Evolutionary conservation across 2,888 invertebrate genomes (phyloP), one percentile per base, ranked within the genome.

Genomic region (Maniola hyperantus): DNA sequence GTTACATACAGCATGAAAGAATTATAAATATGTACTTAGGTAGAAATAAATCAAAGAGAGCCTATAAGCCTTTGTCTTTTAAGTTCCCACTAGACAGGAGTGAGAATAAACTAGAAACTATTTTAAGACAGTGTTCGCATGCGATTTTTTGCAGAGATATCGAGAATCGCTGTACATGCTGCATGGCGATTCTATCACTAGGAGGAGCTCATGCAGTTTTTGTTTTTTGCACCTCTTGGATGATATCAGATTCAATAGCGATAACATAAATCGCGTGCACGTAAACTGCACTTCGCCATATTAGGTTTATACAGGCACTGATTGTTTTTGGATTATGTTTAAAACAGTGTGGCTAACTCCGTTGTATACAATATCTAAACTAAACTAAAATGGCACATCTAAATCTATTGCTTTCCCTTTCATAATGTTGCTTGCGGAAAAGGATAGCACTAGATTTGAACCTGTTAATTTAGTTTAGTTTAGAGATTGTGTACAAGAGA

Each of bases 131-230:
- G 39, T 42, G 57, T 57, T 57, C 57, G 57, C 42, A 57, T 57
- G 57, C 13, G 57, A 48, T 60, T 60, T 60, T 60, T 50, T 46
- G 46, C 59, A 50, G 54, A 61, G 61, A 57, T 62, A 51, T 53
- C 42, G 42, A 33, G 53, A 39, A 66, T 54, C 36, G 54, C 26
- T 33, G 26, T 39, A 36, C 53, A 39, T 44, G 34, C 36, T 39
- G 26, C 33, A 10, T 55, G 36, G 42, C 57, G 57, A 66, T 66
- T 66, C 61, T 66, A 61, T 62, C 66, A 55, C 66, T 61, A 42
- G 39, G 42, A 42, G 55, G 10, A 15, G 60, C 46, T 46, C 20
- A 15, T 39, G 54, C 54, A 33, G 36, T 55, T 61, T 36, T 48
- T 48, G 26, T 53, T 66, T 66, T 61, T 62, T 66, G 33, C 39